phyloP scores from a whole-genome alignment of 2,113 vertebrate species.

The Pycnonotus jocosus region DNA sequence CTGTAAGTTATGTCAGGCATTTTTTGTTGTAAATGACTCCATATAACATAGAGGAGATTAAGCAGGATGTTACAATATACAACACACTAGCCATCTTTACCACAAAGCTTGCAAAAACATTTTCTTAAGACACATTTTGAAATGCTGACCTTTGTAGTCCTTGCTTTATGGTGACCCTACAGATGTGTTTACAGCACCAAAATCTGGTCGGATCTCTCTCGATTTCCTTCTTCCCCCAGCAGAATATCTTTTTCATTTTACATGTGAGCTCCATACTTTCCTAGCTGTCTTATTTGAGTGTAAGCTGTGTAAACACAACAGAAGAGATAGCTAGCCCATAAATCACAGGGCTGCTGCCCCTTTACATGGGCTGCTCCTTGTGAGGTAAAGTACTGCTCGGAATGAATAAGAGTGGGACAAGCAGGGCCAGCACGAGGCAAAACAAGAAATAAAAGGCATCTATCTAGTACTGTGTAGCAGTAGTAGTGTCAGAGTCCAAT shows the following conservation, averaged over 20 bases:
- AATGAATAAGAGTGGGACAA: neutral
- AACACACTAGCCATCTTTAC: conserved; percentile 17
- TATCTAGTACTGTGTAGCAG: neutral
- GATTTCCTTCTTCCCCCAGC: neutral
- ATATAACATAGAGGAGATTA: conserved; percentile 22
- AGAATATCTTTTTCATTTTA: conserved; percentile 20
- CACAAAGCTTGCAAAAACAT: conserved; percentile 54
- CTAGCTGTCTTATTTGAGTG: neutral
- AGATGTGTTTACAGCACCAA: conserved; percentile 47
- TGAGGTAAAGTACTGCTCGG: neutral
- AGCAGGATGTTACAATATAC: conserved; percentile 55
- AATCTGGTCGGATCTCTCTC: neutral
- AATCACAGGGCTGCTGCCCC: neutral
- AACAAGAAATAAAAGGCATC: neutral
- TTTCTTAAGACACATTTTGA: conserved; percentile 56
- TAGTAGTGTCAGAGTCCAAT: neutral
- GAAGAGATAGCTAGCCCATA: conserved; percentile 4
- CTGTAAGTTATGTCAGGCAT: conserved; percentile 50
- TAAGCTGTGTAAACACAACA: neutral
- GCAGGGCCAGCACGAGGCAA: neutral
- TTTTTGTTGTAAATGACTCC: conserved; percentile 44
- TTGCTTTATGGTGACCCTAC: conserved; percentile 31
- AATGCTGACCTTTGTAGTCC: conserved; percentile 49
- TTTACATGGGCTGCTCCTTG: neutral
- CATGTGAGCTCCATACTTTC: neutral